Evolutionary conservation across 2,113 vertebrate genomes (phyloP), one percentile per base, ranked within the genome.

Genomic region (Murina feae): DNA sequence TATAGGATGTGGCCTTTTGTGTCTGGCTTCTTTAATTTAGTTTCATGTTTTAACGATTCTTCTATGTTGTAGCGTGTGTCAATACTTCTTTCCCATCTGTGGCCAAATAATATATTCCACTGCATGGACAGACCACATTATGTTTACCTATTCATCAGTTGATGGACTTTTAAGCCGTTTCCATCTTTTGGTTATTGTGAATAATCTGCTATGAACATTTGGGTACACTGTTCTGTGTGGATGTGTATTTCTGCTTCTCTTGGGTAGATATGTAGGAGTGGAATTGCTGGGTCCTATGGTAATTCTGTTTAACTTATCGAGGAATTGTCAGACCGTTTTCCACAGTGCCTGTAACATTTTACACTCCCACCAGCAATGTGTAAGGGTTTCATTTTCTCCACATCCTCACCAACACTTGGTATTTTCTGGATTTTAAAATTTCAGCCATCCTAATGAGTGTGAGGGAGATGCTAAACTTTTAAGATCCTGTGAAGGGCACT

Each of bases 71-170:
- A 42, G 55, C 7, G 18, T 11, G 8, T 21, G 37, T 39, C 58
- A 39, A 69, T 2, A 2, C 37, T 37, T 87, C 35, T 23, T 39
- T 69, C 23, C 53, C 60, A 37, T 55, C n/a, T 44, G 17, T 4
- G 37, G 21, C 79, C 66, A 23, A 78, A 11, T 23, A 11, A 11
- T 14, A 11, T 14, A 49, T 12, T 68, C 28, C 47, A 23, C 1
- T 25, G 2, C 0, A 4, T 10, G 42, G 18, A 65, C 0, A 30
- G 25, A 58, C 44, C 51, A 25, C 9, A 21, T 35, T 75, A 5
- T 71, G 13, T 68, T 47, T 21, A 17, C 39, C 66, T 10, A 4
- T 37, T 60, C 91, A 55, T 28, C 86, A 13, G 16, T 0, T 55
- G 28, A 35, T 6, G 58, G 74, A 66, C 58, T n/a, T 51, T 28